Evolutionary conservation across 1,140 invertebrate genomes (phyloP), one percentile per base, ranked within the genome.

Genomic region (Orchestia grillus): DNA sequence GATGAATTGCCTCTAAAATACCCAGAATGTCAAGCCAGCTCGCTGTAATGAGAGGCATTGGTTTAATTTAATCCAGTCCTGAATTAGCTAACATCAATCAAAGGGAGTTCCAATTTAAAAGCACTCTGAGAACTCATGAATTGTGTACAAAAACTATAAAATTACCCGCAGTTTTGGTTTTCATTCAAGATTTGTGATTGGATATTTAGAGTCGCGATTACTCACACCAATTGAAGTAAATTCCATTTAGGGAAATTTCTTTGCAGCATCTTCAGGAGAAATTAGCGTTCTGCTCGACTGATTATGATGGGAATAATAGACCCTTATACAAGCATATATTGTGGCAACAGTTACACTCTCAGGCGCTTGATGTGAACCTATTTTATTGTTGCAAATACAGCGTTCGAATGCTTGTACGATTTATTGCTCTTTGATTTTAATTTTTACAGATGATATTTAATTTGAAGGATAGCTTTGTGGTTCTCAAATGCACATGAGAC

Each of bases 51-150:
- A 90, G 88, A 90, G 88, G 41, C 88, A 90, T 90, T 90, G 43
- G 8, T 42, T 90, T 90, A 90, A 90, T 90, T 90, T 90, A 90
- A 90, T 90, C 88, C 88, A 90, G 88, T 90, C 88, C 43, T 90
- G 43, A 90, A 90, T 90, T 90, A 90, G 41, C 88, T 90, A 90
- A 90, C 88, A 90, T 90, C 88, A 90, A 90, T 90, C 88, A 90
- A 41, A 36, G 88, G 11, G 88, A 41, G 42, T 90, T 90, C 88
- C 88, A 44, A 90, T 90, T 90, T 41, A 90, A 90, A 41, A 44
- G 43, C 88, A 44, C 88, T 42, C 42, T 36, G n/a, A 4, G 88
- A 90, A 90, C 88, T 44, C 41, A 90, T 42, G 88, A 44, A 90
- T 90, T 90, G 88, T 44, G 62, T 36, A 90, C 8, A 8, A 90